Evolutionary conservation across 2,113 vertebrate genomes (phyloP), one percentile per base, ranked within the genome.

Genomic region (Pseudois nayaur): DNA sequence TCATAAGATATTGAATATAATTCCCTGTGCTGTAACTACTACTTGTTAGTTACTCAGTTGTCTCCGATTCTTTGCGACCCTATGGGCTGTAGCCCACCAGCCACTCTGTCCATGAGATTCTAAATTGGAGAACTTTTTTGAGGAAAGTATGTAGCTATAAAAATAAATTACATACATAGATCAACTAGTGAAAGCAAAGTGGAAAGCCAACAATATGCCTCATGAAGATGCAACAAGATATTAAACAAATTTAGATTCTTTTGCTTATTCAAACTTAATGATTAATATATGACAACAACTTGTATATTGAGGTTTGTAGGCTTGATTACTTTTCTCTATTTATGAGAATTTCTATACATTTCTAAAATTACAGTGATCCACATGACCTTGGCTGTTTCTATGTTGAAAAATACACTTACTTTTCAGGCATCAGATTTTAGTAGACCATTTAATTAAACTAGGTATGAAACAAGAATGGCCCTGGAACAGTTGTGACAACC

Each of bases 381-480:
- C 5, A 27, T 6, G 43, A 43, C 14, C 96, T 43, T 40, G 67
- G 6, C 48, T 1, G 36, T 7, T 71, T 78, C 15, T 84, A 9
- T 27, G 87, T 43, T 93, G 95, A 94, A 90, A 95, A 92, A n/a
- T 89, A 33, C 64, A 93, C 83, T 92, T 91, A 45, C 83, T 98
- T 96, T 94, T 15, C 3, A 93, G 82, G 25, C 86, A 90, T 95
- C 43, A 86, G 88, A 97, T 54, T 48, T 96, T 94, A 95, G 82
- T 88, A 60, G 96, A 97, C 78, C 55, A 87, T 96, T 97, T 95
- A 95, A 96, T 84, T 89, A 97, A 98, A 96, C 19, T 17, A 97
- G 27, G 10, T 96, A 95, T 89, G 89, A 95, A 97, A 95, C 59
- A 90, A 40, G 25, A 84, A 31, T 19, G 43, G n/a, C 43, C 9